Conservation (phyloP, 2,888 invertebrate genomes). For the Ametastegia equiseti region DNA sequence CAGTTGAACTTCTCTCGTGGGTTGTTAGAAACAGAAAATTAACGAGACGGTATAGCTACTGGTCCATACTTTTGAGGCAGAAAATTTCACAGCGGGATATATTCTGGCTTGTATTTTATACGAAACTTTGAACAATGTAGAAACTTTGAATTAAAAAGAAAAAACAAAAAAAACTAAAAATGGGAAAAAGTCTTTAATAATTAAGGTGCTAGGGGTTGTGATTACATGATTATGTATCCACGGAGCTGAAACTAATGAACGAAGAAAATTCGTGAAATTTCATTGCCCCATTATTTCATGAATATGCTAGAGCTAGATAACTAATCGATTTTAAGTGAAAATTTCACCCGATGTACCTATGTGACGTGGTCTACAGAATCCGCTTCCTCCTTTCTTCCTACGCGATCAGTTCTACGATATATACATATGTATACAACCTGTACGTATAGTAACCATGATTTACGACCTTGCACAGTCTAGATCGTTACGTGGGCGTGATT, state of each 20-base stretch:
- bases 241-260: not conserved
- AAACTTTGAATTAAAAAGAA: not conserved
- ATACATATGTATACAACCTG: no score
- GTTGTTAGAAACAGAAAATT: not conserved
- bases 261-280: not conserved
- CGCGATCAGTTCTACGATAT: not conserved
- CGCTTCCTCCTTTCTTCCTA: conserved; percentile 1
- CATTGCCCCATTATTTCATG: not conserved
- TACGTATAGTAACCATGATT: conserved; percentile 30
- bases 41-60: no score
- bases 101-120: no score
- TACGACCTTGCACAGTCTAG: conserved; percentile 26
- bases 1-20: not conserved
- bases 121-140: no score
- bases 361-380: conserved; percentile 15
- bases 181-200: not conserved
- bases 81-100: no score
- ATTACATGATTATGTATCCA: not conserved
- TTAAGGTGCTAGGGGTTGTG: not conserved
- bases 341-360: not conserved
- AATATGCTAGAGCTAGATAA: not conserved
- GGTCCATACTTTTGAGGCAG: no score
- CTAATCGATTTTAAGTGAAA: not conserved
- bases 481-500: conserved; percentile 32
- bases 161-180: not conserved